Base-by-base conservation (phyloP, 2,888 invertebrate genomes). In the Didymodactylos carnosus region DNA sequence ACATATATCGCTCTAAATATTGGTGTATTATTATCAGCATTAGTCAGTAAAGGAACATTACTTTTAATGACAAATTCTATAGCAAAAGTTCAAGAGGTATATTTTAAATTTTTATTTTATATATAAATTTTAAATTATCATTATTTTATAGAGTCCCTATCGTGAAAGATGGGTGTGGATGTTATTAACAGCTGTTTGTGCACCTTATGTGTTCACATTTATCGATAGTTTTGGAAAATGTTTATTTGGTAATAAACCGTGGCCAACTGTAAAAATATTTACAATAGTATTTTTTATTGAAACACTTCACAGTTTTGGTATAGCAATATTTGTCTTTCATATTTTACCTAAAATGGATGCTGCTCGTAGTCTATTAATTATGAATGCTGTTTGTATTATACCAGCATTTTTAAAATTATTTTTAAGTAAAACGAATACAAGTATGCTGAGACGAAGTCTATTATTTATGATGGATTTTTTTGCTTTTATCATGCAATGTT, bases 181-280 rank as follows among this genome's bases (percentile, higher is more conserved):
- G 76, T 83, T 94, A 72, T 85, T 93, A 72, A 89, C 92, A 77
- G 90, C 90, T 4, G 92, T 91, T 80, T 87, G 90, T 43, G 88
- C 92, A 72, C 94, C 94, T 0, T 94, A 94, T 84, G 85, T 91
- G 75, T 91, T 94, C 72, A 88, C 91, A 3, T 85, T 93, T 76
- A 89, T 94, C 79, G 78, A 77, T 10, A 78, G 78, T 73, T 39
- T 79, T 35, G 76, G 79, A 71, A 80, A 79, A 72, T 77, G 78
- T 35, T 72, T 79, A 49, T 81, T 81, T 75, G 80, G 80, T 13
- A 78, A 77, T 29, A 77, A 78, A 69, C 77, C 78, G 11, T 77
- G 78, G 72, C 80, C 80, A 8, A 73, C 75, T 8, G 23, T 76
- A 0, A 72, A 73, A 14, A 79, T 79, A 0, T 76, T 80, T n/a